Evolutionary conservation across 1,140 invertebrate genomes (phyloP).

Genomic region (Oreohelix idahoensis): DNA sequence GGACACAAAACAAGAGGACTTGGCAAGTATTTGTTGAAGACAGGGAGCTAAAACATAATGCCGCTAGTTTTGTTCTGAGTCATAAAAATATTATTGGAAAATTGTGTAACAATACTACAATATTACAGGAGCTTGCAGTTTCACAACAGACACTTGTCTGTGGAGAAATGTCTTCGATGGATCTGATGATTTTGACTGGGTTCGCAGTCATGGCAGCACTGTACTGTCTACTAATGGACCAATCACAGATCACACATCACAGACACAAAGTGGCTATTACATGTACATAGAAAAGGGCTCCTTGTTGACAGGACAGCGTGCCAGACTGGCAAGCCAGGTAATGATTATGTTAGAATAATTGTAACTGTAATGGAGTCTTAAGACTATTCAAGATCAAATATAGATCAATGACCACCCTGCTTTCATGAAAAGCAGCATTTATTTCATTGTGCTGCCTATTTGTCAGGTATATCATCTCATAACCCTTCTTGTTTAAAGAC

Average conservation of each 20-base stretch:
- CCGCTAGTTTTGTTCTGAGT: no score
- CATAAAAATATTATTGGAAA: no score
- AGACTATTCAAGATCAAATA: no score
- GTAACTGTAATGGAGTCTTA: background rate
- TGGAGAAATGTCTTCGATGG: conserved; percentile 59
- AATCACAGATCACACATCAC: conserved; percentile 60
- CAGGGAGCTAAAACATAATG: no score
- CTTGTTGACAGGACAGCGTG: background rate
- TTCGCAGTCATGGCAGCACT: conserved; percentile 52
- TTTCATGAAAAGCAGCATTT: no score
- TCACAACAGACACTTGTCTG: conserved; percentile 63
- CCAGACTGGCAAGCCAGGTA: conserved; percentile 45
- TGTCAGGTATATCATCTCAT: no score
- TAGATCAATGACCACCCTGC: no score
- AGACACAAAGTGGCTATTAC: conserved; percentile 33
- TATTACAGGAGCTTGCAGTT: conserved; percentile 58
- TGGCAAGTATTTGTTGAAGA: no score
- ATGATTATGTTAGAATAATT: background rate
- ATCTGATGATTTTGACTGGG: conserved; percentile 67
- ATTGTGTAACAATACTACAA: background rate
- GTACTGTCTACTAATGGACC: conserved; percentile 60
- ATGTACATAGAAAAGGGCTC: conserved; percentile 33
- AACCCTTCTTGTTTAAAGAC: no score
- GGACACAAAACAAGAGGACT: no score
- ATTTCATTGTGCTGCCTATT: no score